Evolutionary conservation across 2,797 vertebrate species (phyloP), one percentile per base, ranked within the genome.

Genomic region (Centroberyx gerrardi): DNA sequence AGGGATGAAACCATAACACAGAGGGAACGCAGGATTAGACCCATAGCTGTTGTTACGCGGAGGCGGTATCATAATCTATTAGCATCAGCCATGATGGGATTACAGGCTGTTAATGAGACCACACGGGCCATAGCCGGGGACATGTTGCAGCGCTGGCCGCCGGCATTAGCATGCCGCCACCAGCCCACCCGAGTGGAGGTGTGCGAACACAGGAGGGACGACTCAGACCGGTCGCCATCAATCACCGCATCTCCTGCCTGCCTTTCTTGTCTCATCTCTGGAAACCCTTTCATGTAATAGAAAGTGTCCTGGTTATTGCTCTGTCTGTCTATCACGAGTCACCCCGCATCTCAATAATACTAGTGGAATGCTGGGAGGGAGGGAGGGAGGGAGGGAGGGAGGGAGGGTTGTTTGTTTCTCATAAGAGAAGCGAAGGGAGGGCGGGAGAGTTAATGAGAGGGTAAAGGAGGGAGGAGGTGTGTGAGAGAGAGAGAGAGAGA

Each of bases 71-170:
- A 74, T 81, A 72, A 90, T 87, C 78, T 85, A 78, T 87, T 85
- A 84, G 72, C 76, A 78, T 87, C 76, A 78, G 33, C 76, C 76
- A 44, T 79, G 85, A 86, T 86, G 63, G 82, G 82, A 88, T 90
- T 88, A 84, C 46, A 75, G 78, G 28, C 82, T 56, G 68, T 72
- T 81, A 87, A 86, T 82, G 72, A 82, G 83, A 70, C 76, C 77
- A 59, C 68, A 70, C 82, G 38, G 22, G 36, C 72, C 18, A 8
- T 31, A 54, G 48, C 56, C 71, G 28, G 22, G 74, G 53, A 75
- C 68, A 66, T 51, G 61, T 73, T 68, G 48, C 67, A 52, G 62
- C 60, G 62, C 68, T 1, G 49, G n/a, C 49, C 49, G 54, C 68
- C 73, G 60, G 59, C 51, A 56, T 74, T 80, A 74, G 64, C 71